Conservation (phyloP, 2,888 invertebrate species). For the Ichneumoninae sp. region DNA sequence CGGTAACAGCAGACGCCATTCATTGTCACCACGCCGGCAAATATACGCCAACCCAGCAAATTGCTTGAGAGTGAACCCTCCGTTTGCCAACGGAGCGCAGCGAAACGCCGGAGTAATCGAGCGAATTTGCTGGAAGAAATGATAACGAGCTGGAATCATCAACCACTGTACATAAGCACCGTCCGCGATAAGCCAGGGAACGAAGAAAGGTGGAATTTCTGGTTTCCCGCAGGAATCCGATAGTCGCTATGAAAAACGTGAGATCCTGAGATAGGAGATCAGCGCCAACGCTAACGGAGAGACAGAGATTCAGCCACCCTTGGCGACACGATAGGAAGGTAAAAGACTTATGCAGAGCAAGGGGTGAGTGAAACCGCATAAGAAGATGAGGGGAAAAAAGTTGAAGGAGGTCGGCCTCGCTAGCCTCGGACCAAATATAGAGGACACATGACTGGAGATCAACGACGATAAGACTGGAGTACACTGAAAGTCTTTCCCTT, state of each 20-base stretch:
- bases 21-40: too few relatives aligned
- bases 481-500: slow-evolving; percentile 20
- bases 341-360: slow-evolving; percentile 33
- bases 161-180: neutral
- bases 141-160: slow-evolving; percentile 28
- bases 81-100: neutral
- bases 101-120: neutral
- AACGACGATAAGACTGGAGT: slow-evolving; percentile 41
- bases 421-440: slow-evolving; percentile 9
- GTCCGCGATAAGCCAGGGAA: slow-evolving; percentile 24
- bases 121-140: slow-evolving; percentile 51
- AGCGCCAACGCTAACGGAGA: slow-evolving; percentile 6
- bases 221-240: slow-evolving; percentile 23
- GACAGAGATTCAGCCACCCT: slow-evolving; percentile 35
- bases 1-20: too few relatives aligned
- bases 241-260: slow-evolving; percentile 22
- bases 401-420: slow-evolving; percentile 23
- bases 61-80: too few relatives aligned
- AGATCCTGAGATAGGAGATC: neutral
- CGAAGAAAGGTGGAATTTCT: slow-evolving; percentile 31
- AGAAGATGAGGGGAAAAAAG: neutral
- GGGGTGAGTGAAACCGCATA: neutral
- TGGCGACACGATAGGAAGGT: slow-evolving; percentile 1
- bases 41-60: too few relatives aligned
- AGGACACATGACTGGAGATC: slow-evolving; percentile 49